Evolutionary conservation across 1,140 invertebrate genomes (phyloP).

Genomic region (Galleria mellonella): DNA sequence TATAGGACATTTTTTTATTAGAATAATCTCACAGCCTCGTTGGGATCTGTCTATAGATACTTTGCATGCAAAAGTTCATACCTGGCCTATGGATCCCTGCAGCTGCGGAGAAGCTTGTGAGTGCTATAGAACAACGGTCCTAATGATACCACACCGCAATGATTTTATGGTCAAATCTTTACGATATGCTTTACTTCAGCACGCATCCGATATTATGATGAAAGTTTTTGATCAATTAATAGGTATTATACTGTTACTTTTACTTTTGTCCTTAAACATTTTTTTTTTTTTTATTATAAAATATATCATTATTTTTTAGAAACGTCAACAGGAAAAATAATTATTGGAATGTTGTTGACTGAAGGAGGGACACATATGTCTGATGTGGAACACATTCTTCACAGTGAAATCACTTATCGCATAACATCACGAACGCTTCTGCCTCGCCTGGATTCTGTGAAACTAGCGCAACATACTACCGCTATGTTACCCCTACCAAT

Average conservation of each 20-base stretch:
- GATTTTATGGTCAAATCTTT: conserved; percentile 54
- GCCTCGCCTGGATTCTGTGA: conserved; percentile 36
- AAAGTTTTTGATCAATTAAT: conserved; percentile 50
- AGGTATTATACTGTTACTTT: conserved; percentile 23
- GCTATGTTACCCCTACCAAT: conserved; percentile 41
- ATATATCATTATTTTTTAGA: conserved; percentile 29
- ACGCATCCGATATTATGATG: conserved; percentile 48
- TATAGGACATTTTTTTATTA: conserved; percentile 55
- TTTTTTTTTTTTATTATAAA: background rate
- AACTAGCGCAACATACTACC: conserved; percentile 34
- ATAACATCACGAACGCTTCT: conserved; percentile 38
- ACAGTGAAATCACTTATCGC: conserved; percentile 32
- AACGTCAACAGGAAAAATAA: conserved; percentile 43
- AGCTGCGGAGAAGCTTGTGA: conserved; percentile 55
- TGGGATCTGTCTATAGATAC: conserved; percentile 56
- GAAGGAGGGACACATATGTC: conserved; percentile 53
- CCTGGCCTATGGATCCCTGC: conserved; percentile 53
- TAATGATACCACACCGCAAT: conserved; percentile 55
- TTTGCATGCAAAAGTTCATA: conserved; percentile 35
- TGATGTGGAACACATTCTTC: conserved; percentile 50
- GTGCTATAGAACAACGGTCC: conserved; percentile 46
- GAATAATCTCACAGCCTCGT: conserved; percentile 47
- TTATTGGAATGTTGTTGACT: conserved; percentile 42
- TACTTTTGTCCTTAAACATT: background rate
- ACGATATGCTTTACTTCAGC: conserved; percentile 44